phyloP scores from a whole-genome alignment of 2,888 invertebrate genomes.

The Chydorus sphaericus region DNA sequence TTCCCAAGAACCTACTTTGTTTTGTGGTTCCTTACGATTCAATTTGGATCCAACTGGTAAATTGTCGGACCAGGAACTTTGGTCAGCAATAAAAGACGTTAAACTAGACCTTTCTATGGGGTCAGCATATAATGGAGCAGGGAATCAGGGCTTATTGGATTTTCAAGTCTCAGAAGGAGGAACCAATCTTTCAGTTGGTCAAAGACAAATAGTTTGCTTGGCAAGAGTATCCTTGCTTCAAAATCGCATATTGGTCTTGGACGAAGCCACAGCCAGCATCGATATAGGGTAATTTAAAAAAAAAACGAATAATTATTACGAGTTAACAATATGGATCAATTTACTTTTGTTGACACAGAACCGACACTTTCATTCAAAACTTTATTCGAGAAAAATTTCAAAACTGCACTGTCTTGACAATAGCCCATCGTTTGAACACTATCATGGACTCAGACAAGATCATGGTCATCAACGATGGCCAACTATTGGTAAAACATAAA shows the following conservation, averaged over 20 bases:
- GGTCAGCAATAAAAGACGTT: conserved; percentile 12
- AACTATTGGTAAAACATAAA: conserved; percentile 37
- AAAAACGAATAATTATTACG: neutral
- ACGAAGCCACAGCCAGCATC: conserved; percentile 87
- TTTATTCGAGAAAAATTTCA: conserved; percentile 66
- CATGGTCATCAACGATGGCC: conserved; percentile 70
- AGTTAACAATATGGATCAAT: no score
- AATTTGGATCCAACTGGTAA: conserved; percentile 30
- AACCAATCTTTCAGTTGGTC: conserved; percentile 74
- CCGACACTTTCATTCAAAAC: conserved; percentile 67
- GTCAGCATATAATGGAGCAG: no score
- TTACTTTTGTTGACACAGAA: no score
- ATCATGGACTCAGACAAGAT: conserved; percentile 85
- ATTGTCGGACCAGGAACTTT: conserved; percentile 22
- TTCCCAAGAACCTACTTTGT: conserved; percentile 32
- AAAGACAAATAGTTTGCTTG: conserved; percentile 74
- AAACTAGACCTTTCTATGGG: no score
- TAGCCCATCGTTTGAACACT: conserved; percentile 80
- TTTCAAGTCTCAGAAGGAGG: conserved; percentile 45
- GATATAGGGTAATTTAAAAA: conserved; percentile 49
- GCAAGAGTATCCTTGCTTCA: conserved; percentile 73
- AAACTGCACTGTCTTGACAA: conserved; percentile 73
- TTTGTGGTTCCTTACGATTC: conserved; percentile 27
- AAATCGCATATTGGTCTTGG: conserved; percentile 69
- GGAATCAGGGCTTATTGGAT: no score